phyloP scores from a whole-genome alignment of 2,797 vertebrate genomes.

The Sylvilagus floridanus region DNA sequence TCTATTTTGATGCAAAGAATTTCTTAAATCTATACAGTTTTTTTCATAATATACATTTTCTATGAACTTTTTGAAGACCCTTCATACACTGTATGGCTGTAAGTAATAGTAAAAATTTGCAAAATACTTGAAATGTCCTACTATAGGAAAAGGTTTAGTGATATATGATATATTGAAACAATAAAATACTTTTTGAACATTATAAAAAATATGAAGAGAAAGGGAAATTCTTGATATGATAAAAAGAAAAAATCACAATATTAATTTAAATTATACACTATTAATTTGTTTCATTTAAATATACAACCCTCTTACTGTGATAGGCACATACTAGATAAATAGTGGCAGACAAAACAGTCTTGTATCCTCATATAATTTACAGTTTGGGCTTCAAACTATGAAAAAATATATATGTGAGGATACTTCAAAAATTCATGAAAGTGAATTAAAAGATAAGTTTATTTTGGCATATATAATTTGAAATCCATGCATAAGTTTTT shows the following conservation, averaged over 20 bases:
- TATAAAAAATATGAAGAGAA: constrained; percentile 40
- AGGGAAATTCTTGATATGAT: background rate
- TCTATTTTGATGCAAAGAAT: no score
- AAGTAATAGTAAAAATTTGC: constrained; percentile 21
- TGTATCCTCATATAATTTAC: background rate
- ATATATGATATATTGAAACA: constrained; percentile 49
- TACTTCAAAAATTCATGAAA: no score
- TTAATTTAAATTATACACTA: constrained; percentile 16
- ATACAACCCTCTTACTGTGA: background rate
- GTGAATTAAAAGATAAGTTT: no score
- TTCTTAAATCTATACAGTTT: no score
- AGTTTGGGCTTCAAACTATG: constrained; percentile 12
- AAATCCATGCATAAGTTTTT: no score
- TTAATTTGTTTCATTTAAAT: constrained; percentile 49
- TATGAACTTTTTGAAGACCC: no score
- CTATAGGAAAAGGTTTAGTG: constrained; percentile 31
- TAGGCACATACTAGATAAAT: constrained; percentile 14
- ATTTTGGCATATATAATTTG: no score
- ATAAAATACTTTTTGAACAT: constrained; percentile 24
- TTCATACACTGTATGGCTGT: background rate
- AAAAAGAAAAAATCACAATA: constrained; percentile 43
- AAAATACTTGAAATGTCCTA: constrained; percentile 42
- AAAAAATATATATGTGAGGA: background rate
- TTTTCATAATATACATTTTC: no score
- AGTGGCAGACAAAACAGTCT: constrained; percentile 39